Evolutionary conservation across 2,797 vertebrate species (phyloP), one percentile per base, ranked within the genome.

Genomic region (Intellagama lesueurii): DNA sequence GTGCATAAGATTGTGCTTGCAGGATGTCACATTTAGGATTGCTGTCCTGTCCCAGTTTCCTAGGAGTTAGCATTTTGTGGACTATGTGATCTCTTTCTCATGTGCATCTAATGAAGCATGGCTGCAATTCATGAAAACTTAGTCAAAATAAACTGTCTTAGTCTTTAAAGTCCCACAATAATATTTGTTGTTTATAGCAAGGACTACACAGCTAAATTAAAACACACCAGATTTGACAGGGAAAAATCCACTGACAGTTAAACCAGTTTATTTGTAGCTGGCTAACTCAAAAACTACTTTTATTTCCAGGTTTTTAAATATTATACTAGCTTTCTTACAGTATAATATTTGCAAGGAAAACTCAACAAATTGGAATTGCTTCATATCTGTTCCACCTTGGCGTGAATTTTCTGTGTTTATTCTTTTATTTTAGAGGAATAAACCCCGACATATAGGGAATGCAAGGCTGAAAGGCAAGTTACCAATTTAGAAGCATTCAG

Each of bases 391-490:
- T 69, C 49, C 2, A 17, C 1, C 22, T 52, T 40, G 6, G 22
- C 26, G 16, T 70, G 52, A 24, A 47, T n/a, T 78, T 44, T 47
- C 16, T 30, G 14, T 28, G 9, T n/a, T 22, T 0, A n/a, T 68
- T 76, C 14, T 17, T 64, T 17, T 24, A 28, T 72, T 49, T 83
- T 12, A 72, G 7, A 52, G 30, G 47, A 32, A 60, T 52, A 66
- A 14, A 75, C 1, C 7, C 32, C 70, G 16, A 78, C n/a, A 32
- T 52, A n/a, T 70, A 69, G n/a, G 9, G 47, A 49, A 30, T 16
- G 56, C 82, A 80, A 90, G 86, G 26, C 66, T 4, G 81, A 89
- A 90, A 89, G 4, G 16, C 19, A 7, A 1, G 60, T 84, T 91
- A 26, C 2, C 19, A 3, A 52, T 87, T 90, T 60, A 89, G 68